A percentile compares a stretch with the other conserved stretches of the same genome.
These are phyloP conservation scores for Sylvia borin DNA, from an alignment of 2,797 vertebrate genomes.

Conservation along the genomic window DNA sequence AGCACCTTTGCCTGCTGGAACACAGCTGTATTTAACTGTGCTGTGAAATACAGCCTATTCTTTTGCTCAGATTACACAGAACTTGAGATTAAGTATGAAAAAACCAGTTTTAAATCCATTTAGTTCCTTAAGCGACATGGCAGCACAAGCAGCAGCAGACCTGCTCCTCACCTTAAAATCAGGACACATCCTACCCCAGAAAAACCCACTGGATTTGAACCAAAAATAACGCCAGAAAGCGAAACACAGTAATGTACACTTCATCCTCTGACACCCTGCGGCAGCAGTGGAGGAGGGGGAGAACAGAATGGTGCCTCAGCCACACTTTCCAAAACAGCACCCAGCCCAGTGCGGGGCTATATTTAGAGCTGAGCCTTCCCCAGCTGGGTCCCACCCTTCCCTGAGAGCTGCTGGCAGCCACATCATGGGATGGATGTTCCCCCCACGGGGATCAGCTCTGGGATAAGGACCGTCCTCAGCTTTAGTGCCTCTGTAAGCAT, in stretches of 20 bases:
- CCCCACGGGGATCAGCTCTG: not conserved
- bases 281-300: not conserved
- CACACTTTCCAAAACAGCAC: constrained; percentile 40
- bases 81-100: not conserved
- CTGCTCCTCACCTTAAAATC: constrained; percentile 15
- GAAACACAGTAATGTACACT: not conserved
- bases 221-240: not conserved
- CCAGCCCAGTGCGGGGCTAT: not conserved
- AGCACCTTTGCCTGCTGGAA: not conserved
- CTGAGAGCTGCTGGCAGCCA: not conserved
- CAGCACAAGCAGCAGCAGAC: not conserved
- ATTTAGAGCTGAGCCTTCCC: constrained; percentile 19
- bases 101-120: not conserved
- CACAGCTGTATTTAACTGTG: not conserved
- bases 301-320: not conserved
- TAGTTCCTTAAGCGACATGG: not conserved
- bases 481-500: accelerated
- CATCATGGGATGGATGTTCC: not conserved
- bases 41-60: not conserved
- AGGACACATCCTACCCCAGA: constrained; percentile 8
- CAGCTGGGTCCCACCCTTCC: not conserved
- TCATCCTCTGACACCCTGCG: not conserved
- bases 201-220: constrained; percentile 3
- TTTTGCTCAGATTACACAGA: not conserved
- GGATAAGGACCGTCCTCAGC: not conserved